Evolutionary conservation across 1,140 invertebrate genomes (phyloP).

Genomic region (Calosoma granatense): DNA sequence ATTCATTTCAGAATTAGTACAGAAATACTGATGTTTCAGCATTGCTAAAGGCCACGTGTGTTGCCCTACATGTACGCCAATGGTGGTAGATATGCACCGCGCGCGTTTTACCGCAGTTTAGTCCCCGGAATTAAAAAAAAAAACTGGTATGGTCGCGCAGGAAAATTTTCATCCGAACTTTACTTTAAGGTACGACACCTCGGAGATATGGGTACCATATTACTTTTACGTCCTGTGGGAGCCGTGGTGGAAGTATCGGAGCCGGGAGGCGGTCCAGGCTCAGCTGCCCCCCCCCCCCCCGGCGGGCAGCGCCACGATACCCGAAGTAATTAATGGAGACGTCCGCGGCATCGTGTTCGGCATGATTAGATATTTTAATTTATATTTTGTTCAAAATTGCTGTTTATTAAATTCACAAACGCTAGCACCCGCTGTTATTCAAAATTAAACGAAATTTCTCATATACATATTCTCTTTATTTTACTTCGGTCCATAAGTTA

Average conservation of each 20-base stretch:
- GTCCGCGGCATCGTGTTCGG: background rate
- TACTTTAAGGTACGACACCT: slow-evolving; percentile 6
- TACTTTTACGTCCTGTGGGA: background rate
- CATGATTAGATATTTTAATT: slow-evolving; percentile 3
- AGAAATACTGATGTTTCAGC: background rate
- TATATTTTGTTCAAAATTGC: background rate
- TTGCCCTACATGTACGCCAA: background rate
- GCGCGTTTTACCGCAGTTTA: background rate
- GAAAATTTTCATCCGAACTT: background rate
- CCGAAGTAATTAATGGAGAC: background rate
- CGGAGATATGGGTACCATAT: background rate
- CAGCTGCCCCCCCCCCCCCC: too few species aligned
- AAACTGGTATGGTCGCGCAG: background rate
- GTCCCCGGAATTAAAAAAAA: background rate
- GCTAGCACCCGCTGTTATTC: background rate
- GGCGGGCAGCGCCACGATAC: too few species aligned
- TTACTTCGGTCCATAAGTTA: too few species aligned
- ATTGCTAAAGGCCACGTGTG: background rate
- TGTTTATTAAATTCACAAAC: background rate
- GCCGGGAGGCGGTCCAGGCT: too few species aligned
- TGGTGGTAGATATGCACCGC: background rate
- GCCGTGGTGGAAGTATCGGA: too few species aligned
- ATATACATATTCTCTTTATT: too few species aligned
- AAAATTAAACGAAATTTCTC: too few species aligned
- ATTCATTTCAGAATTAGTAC: background rate